Percentiles rank a stretch among this genome's conserved stretches.
These are phyloP conservation scores for Cyanoramphus novaezelandiae DNA, from an alignment of 2,113 vertebrate genomes.

Conservation along the genomic window DNA sequence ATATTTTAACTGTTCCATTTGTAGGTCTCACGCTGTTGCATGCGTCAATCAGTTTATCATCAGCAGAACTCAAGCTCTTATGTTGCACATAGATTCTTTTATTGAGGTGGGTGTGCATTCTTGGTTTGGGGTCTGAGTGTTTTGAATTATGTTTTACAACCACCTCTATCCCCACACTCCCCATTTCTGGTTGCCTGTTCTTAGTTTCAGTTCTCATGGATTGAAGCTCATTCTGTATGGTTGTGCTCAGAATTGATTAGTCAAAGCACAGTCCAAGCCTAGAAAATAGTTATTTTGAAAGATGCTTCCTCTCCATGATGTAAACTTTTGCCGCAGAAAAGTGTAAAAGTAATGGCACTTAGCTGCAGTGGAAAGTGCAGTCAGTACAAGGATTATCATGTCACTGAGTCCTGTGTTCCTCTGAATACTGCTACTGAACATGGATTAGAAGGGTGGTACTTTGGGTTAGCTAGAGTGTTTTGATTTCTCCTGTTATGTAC, in stretches of 20 bases:
- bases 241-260: background rate
- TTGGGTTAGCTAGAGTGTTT: background rate
- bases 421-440: background rate
- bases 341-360: background rate
- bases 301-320: background rate
- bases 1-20: background rate
- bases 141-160: background rate
- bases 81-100: slow-evolving; percentile 96
- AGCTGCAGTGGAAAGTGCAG: background rate
- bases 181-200: fast-evolving
- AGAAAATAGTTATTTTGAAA: background rate
- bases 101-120: slow-evolving; percentile 84
- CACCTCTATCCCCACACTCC: background rate
- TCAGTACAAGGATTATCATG: background rate
- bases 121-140: background rate
- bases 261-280: background rate
- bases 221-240: background rate
- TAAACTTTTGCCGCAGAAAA: background rate
- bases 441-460: background rate
- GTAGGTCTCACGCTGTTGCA: slow-evolving; percentile 94
- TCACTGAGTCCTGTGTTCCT: background rate
- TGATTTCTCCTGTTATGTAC: background rate
- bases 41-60: slow-evolving; percentile 99
- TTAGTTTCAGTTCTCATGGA: background rate
- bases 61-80: slow-evolving; percentile 96